phyloP scores from a whole-genome alignment of 1,140 invertebrate genomes.

The Drosophila santomea region DNA sequence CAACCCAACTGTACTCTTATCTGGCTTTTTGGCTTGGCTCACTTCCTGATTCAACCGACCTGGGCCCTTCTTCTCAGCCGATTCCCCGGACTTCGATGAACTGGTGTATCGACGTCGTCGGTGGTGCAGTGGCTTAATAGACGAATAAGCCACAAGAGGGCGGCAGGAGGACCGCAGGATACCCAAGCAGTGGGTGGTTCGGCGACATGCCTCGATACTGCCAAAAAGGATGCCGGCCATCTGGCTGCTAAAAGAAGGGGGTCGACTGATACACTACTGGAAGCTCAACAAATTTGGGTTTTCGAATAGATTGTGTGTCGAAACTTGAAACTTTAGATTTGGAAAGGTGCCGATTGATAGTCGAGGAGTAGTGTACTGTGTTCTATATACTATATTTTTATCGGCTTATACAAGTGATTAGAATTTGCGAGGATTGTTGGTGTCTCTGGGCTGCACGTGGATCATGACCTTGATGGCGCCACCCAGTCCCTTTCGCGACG shows the following conservation, averaged over 20 bases:
- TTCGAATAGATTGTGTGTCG: not conserved
- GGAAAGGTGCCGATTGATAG: conserved; percentile 9
- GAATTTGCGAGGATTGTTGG: conserved; percentile 85
- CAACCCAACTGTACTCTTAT: not conserved
- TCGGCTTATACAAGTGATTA: conserved; percentile 9
- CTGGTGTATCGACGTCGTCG: not conserved
- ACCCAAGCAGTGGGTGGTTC: conserved; percentile 4
- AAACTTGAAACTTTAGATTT: conserved; percentile 10
- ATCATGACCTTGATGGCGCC: conserved; percentile 97
- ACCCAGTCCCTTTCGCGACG: conserved; percentile 88
- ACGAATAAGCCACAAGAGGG: not conserved
- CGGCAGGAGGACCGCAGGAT: conserved; percentile 1
- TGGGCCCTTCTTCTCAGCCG: not conserved
- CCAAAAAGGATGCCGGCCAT: conserved; percentile 26
- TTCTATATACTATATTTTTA: conserved; percentile 20
- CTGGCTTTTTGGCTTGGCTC: not conserved
- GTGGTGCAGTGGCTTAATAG: not conserved
- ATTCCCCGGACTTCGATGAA: not conserved
- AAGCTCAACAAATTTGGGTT: conserved; percentile 22
- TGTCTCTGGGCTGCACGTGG: conserved; percentile 88
- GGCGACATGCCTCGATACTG: conserved; percentile 20
- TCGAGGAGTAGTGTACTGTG: conserved; percentile 13
- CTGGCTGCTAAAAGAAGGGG: not conserved
- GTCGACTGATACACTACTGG: conserved; percentile 8
- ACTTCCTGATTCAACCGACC: not conserved